phyloP scores from a whole-genome alignment of 2,113 vertebrate species.

The human (Homo sapiens) region DNA sequence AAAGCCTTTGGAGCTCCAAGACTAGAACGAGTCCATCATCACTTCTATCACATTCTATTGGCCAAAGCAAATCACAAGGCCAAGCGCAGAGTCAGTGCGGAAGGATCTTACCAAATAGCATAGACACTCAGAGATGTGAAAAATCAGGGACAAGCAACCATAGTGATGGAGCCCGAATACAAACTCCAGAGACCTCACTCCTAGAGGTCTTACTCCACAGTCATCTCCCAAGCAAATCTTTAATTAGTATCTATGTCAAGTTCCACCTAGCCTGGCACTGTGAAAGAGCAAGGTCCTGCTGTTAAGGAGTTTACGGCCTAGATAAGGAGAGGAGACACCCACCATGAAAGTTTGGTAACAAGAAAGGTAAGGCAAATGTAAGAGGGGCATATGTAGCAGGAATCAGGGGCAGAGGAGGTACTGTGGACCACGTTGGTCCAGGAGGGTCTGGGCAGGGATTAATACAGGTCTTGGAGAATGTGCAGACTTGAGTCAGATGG shows the following conservation, averaged over 20 bases:
- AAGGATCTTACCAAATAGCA: not conserved
- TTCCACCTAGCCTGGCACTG: not conserved
- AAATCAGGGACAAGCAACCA: not conserved
- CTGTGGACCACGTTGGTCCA: not conserved
- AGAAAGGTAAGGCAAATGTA: not conserved
- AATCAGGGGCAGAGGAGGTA: not conserved
- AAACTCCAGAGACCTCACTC: not conserved
- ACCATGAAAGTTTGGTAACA: not conserved
- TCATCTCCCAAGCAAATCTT: not conserved
- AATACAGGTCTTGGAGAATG: not conserved
- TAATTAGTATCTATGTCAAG: not conserved
- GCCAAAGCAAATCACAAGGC: not conserved
- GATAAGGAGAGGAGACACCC: not conserved
- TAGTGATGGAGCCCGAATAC: not conserved
- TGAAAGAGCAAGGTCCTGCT: not conserved
- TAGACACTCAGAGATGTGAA: not conserved
- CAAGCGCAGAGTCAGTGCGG: not conserved
- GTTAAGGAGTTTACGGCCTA: not conserved
- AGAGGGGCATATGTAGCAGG: not conserved
- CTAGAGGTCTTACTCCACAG: not conserved
- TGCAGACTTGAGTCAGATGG: not conserved
- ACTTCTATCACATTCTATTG: not conserved
- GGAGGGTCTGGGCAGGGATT: fast-evolving
- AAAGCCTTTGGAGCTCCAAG: not conserved
- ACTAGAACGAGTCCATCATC: fast-evolving